Evolutionary conservation across 2,113 vertebrate species (phyloP).

Genomic region (Montifringilla adamsi): DNA sequence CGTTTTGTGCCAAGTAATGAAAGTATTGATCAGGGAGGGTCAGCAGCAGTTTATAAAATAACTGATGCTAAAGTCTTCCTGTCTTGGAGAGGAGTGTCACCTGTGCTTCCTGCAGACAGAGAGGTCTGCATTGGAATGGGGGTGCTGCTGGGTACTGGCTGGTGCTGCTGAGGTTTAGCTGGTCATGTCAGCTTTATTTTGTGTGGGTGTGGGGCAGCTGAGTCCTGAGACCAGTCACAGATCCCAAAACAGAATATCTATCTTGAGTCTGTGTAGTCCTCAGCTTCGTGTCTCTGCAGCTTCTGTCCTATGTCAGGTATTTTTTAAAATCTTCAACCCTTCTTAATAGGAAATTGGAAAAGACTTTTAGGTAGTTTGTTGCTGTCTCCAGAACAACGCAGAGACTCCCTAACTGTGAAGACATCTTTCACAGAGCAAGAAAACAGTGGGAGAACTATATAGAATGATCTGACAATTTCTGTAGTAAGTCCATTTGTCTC

Average conservation of each 20-base stretch:
- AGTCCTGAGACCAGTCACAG: background rate
- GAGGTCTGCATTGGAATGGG: background rate
- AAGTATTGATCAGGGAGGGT: conserved; percentile 66
- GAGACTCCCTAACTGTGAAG: background rate
- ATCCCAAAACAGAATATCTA: background rate
- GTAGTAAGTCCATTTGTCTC: background rate
- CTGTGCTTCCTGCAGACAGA: background rate
- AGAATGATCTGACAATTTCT: background rate
- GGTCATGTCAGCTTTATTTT: background rate
- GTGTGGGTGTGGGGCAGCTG: background rate
- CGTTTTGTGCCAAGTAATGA: conserved; percentile 60
- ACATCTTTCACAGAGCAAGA: background rate
- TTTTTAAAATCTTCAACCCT: background rate
- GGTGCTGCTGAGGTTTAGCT: background rate
- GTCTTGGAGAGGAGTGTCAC: background rate
- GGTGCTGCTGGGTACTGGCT: background rate
- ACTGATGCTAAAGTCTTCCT: background rate
- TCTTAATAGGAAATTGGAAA: background rate
- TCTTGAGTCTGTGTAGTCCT: background rate
- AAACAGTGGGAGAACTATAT: background rate
- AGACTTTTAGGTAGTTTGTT: background rate
- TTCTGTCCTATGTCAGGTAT: background rate
- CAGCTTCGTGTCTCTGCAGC: background rate
- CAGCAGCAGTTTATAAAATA: conserved; percentile 57
- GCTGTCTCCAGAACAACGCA: background rate